A percentile compares a stretch with the other conserved stretches of the same genome.
phyloP scores from a whole-genome alignment of 2,113 vertebrate species.

The Glaucomys volans region DNA sequence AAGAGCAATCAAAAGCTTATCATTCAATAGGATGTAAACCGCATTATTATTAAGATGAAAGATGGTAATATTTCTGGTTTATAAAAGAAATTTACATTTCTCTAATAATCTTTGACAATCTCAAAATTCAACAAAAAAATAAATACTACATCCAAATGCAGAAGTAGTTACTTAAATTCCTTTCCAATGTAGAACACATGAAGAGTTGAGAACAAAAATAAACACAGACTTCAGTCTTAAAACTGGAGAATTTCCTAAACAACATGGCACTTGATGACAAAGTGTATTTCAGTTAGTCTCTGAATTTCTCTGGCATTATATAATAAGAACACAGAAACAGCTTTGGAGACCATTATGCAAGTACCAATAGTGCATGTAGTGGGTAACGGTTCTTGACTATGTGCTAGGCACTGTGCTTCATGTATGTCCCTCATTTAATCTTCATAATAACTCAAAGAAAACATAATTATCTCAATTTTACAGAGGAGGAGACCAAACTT shows the following conservation, averaged over 20 bases:
- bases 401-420: not conserved
- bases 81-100: not conserved
- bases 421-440: not conserved
- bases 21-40: not conserved
- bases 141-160: not conserved
- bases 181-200: not conserved
- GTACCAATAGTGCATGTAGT: not conserved
- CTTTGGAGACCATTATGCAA: not conserved
- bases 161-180: not conserved
- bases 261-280: not conserved
- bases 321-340: not conserved
- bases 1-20: not conserved
- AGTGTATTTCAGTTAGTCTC: not conserved
- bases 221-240: not conserved
- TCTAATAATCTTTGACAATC: constrained; percentile 12
- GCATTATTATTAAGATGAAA: not conserved
- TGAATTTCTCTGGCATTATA: not conserved
- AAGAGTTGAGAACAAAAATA: not conserved
- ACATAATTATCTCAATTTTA: constrained; percentile 26
- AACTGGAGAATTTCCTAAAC: not conserved
- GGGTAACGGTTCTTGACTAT: constrained; percentile 10
- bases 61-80: not conserved
- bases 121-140: not conserved
- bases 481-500: constrained; percentile 13
- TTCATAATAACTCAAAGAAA: not conserved